Evolutionary conservation across 2,888 invertebrate genomes (phyloP).

Genomic region (Micoletzkya japonica): DNA sequence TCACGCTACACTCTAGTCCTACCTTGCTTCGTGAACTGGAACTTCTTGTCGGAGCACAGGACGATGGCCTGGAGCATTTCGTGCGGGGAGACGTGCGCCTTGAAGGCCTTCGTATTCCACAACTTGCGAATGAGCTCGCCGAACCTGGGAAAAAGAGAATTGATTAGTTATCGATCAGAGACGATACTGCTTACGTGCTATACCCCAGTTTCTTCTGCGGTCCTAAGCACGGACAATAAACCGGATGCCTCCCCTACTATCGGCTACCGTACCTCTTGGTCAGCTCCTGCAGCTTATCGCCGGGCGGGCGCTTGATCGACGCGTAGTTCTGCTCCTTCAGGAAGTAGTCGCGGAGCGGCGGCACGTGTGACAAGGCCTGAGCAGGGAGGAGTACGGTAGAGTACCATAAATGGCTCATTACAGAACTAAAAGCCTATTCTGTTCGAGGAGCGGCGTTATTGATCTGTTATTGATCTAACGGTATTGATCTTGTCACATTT

Average conservation of each 20-base stretch:
- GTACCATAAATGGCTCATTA: no score
- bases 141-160: slow-evolving; percentile 33
- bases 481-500: no score
- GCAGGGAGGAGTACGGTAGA: slow-evolving; percentile 18
- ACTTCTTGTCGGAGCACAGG: slow-evolving; percentile 95
- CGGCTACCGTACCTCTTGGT: slow-evolving; percentile 71
- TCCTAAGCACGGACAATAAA: not conserved
- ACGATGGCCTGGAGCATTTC: slow-evolving; percentile 89
- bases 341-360: slow-evolving; percentile 91
- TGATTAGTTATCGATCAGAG: no score
- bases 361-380: slow-evolving; percentile 90
- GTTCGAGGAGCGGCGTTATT: no score
- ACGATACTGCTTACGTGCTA: not conserved
- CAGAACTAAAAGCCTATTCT: no score
- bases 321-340: slow-evolving; percentile 87
- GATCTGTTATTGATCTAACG: no score
- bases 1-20: not conserved
- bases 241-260: not conserved
- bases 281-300: slow-evolving; percentile 87
- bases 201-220: not conserved
- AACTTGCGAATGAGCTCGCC: slow-evolving; percentile 74
- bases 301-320: slow-evolving; percentile 84
- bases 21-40: slow-evolving; percentile 98
- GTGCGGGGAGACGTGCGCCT: slow-evolving; percentile 98
- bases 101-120: slow-evolving; percentile 98